phyloP scores from a whole-genome alignment of 2,113 vertebrate genomes.

The Hippoglossus stenolepis region DNA sequence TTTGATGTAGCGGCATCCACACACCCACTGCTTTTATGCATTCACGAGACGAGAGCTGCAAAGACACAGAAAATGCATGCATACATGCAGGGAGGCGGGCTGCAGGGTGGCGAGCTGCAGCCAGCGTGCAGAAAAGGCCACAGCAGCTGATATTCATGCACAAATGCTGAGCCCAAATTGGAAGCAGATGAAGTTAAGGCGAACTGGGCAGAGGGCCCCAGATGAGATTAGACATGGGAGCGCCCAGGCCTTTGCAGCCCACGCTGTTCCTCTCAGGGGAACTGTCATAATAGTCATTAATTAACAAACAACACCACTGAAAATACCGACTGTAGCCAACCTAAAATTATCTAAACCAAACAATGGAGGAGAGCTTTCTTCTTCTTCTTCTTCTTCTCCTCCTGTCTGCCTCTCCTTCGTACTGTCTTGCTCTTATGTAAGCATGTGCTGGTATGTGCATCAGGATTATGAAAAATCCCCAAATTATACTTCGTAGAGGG shows the following conservation, averaged over 20 bases:
- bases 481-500: constrained; percentile 16
- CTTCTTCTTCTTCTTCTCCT: background rate
- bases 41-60: constrained; percentile 16
- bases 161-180: constrained; percentile 66
- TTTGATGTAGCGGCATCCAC: constrained; percentile 14
- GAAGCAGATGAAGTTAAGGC: constrained; percentile 70
- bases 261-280: constrained; percentile 33
- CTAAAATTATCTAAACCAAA: constrained; percentile 43
- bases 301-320: constrained; percentile 51
- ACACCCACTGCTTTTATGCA: constrained; percentile 9
- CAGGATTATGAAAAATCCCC: constrained; percentile 13
- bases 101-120: constrained; percentile 24
- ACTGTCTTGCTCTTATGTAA: constrained; percentile 18
- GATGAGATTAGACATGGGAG: constrained; percentile 56
- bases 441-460: constrained; percentile 34
- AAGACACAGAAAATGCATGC: constrained; percentile 15
- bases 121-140: constrained; percentile 27
- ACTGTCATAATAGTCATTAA: constrained; percentile 53
- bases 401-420: constrained; percentile 2
- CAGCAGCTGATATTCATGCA: constrained; percentile 66
- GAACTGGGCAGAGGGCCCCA: constrained; percentile 44
- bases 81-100: background rate
- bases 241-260: constrained; percentile 25
- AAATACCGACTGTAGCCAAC: constrained; percentile 5
- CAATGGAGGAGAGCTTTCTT: background rate